Percentiles rank a stretch among this genome's conserved stretches.
Conservation (phyloP, 2,113 vertebrate genomes). For the Ophthalmolycus amberensis region DNA sequence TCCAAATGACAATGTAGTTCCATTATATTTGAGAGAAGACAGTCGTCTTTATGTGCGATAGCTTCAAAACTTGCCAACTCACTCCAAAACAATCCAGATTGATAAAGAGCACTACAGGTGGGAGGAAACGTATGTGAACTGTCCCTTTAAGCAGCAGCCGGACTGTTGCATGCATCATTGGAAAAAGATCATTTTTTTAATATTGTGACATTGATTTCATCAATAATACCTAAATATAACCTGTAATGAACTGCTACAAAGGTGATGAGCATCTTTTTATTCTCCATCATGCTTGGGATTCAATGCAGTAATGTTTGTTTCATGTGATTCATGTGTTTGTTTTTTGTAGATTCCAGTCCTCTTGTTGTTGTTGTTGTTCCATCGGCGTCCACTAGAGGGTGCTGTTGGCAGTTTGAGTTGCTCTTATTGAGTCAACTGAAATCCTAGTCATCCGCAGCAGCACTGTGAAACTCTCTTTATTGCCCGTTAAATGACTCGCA, state of each 20-base stretch:
- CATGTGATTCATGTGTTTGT: neutral
- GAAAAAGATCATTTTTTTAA: neutral
- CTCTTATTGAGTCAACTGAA: neutral
- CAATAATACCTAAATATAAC: neutral
- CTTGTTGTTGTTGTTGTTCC: conserved; percentile 38
- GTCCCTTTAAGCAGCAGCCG: neutral
- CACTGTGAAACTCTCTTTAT: neutral
- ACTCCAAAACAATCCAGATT: neutral
- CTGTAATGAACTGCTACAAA: neutral
- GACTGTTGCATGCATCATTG: neutral
- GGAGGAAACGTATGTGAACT: no score
- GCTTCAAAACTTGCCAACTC: neutral
- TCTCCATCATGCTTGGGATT: neutral
- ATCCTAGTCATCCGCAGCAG: neutral
- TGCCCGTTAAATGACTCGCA: neutral
- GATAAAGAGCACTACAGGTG: neutral
- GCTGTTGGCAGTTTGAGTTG: conserved; percentile 21
- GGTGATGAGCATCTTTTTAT: neutral
- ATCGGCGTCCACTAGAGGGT: conserved; percentile 34
- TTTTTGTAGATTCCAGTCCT: neutral
- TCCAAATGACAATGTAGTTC: neutral
- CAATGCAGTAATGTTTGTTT: neutral
- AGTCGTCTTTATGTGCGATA: no score
- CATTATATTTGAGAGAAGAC: neutral
- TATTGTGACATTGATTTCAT: neutral